Percentiles rank a stretch among this genome's conserved stretches.
These are phyloP conservation scores for Ptychoptera albimana DNA, from an alignment of 2,888 invertebrate genomes.

Conservation along the genomic window DNA sequence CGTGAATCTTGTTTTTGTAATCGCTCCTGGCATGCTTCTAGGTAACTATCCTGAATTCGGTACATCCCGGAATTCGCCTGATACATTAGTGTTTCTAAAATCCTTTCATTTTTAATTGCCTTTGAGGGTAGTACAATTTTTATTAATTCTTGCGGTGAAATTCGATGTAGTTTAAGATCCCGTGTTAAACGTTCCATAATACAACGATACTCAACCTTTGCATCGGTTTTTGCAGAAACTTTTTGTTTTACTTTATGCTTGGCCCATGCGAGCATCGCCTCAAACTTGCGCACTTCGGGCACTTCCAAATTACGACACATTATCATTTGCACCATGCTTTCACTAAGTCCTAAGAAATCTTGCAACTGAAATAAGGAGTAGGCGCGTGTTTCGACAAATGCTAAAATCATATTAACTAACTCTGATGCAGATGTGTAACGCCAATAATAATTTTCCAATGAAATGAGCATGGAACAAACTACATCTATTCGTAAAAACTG, in stretches of 20 bases:
- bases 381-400: conserved; percentile 76
- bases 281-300: conserved; percentile 78
- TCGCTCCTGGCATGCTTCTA: conserved; percentile 75
- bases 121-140: conserved; percentile 86
- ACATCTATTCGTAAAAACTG: conserved; percentile 85
- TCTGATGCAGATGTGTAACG: conserved; percentile 87
- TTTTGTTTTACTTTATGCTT: conserved; percentile 60
- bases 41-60: conserved; percentile 71
- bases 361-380: conserved; percentile 68
- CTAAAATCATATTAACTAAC: conserved; percentile 84
- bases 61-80: conserved; percentile 90
- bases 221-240: conserved; percentile 65
- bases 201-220: conserved; percentile 78
- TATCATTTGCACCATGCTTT: conserved; percentile 90
- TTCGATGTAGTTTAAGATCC: conserved; percentile 77
- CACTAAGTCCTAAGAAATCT: conserved; percentile 76
- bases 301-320: conserved; percentile 84
- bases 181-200: conserved; percentile 83
- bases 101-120: conserved; percentile 81
- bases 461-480: conserved; percentile 82
- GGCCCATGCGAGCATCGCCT: conserved; percentile 86
- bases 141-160: conserved; percentile 83
- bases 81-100: conserved; percentile 81
- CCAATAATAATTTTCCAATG: conserved; percentile 90
- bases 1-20: conserved; percentile 79